Percentiles rank a stretch among this genome's conserved stretches.
Evolutionary conservation across 1,140 invertebrate species (phyloP).

Genomic region (Anadara kagoshimensis): DNA sequence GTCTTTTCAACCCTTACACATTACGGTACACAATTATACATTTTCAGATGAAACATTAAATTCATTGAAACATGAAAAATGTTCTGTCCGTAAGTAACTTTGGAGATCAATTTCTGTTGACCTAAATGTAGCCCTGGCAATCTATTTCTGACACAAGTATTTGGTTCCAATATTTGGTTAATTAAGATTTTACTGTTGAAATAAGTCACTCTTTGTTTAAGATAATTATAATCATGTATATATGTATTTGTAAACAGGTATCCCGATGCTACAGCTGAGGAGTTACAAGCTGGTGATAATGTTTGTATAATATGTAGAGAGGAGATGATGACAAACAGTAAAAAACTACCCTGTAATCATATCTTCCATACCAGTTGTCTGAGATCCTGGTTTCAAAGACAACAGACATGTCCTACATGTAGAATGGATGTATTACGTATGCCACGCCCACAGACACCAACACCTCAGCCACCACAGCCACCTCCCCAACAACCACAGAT

Average conservation of each 20-base stretch:
- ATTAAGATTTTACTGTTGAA: not conserved
- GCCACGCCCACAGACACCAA: conserved; percentile 49
- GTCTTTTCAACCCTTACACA: too few relatives aligned
- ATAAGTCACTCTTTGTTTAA: not conserved
- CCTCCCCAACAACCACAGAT: conserved; percentile 43
- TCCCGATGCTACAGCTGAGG: conserved; percentile 95
- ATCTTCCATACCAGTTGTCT: conserved; percentile 99
- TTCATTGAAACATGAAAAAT: too few relatives aligned
- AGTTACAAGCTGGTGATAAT: conserved; percentile 95
- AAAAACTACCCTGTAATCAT: conserved; percentile 99
- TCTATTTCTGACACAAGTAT: too few relatives aligned
- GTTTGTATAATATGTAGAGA: conserved; percentile 99
- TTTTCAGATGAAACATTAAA: too few relatives aligned
- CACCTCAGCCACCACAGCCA: conserved; percentile 39
- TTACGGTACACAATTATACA: too few relatives aligned
- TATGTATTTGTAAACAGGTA: conserved; percentile 77
- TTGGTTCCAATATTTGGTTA: not conserved
- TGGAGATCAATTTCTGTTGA: too few relatives aligned
- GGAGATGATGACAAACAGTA: conserved; percentile 85
- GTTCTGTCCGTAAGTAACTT: too few relatives aligned
- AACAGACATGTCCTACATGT: conserved; percentile 99
- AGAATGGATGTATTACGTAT: conserved; percentile 92
- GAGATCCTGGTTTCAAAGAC: conserved; percentile 99
- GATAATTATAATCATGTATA: too few relatives aligned
- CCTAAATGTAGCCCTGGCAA: too few relatives aligned